phyloP scores from a whole-genome alignment of 2,797 vertebrate species.

The Glyptemys insculpta region DNA sequence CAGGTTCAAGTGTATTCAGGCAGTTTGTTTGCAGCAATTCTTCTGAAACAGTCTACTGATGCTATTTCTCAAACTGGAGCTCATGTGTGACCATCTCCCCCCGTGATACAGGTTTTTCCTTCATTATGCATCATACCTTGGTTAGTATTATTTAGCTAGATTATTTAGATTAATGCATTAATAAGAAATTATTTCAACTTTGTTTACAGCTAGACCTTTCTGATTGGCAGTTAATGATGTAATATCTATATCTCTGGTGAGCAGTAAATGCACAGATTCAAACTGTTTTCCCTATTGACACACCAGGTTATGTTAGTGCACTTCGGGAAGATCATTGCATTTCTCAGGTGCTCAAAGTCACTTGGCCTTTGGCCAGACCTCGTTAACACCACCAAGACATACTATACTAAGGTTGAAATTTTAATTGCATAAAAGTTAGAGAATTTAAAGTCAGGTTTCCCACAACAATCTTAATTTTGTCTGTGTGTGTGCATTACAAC shows the following conservation, averaged over 20 bases:
- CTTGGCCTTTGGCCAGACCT: background rate
- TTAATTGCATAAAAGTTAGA: background rate
- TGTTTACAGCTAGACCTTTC: background rate
- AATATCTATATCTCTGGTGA: background rate
- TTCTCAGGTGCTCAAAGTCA: conserved; percentile 1
- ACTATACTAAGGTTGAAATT: background rate
- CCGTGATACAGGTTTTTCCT: background rate
- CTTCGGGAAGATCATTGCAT: background rate
- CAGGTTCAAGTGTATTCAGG: background rate
- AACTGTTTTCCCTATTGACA: background rate
- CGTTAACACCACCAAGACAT: background rate
- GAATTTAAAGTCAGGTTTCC: background rate
- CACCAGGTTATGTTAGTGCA: fast-evolving
- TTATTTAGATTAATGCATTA: background rate
- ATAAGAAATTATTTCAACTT: background rate
- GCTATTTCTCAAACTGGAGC: background rate
- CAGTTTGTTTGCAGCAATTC: background rate
- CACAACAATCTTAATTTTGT: background rate
- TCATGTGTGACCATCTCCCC: background rate
- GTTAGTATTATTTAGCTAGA: background rate
- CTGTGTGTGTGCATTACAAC: background rate
- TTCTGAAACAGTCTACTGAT: background rate
- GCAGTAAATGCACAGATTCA: background rate
- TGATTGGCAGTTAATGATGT: background rate
- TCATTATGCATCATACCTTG: background rate